Base-by-base conservation (phyloP, 2,797 vertebrate species). In the Coranthus polyacanthus region DNA sequence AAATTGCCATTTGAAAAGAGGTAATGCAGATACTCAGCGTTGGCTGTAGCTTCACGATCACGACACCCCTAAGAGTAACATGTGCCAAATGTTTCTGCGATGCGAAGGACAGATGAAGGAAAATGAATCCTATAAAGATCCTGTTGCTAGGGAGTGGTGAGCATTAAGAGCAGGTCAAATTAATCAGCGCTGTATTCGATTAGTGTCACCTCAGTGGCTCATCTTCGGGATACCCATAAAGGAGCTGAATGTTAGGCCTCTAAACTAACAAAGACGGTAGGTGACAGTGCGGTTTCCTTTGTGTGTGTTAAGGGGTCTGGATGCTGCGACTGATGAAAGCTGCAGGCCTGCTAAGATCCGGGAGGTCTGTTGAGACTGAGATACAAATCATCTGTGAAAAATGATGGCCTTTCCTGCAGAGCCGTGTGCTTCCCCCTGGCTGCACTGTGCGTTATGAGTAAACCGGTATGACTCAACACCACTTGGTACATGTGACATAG, bases 131-230 rank as follows among this genome's bases (percentile, higher is more conserved):
- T 50, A 66, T 70, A 36, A 52, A 71, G 26, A 47, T 83, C 26
- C 67, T 60, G 78, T 79, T 83, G 46, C 79, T 38, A 66, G 60
- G 75, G 75, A 80, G 74, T 53, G 67, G 61, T 39, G 21, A 65
- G 52, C 61, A 72, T 68, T 51, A 66, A 49, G 55, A 64, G 46
- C 37, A 6, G 2, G 32, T 72, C 36, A 57, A 20, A 78, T 70
- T 43, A 68, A 82, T 82, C 62, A 67, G 49, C 65, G 60, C 54
- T 1, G 16, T 49, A 36, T 22, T 58, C 18, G 58, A 46, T 46
- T 54, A 69, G 53, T 18, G 59, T 75, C 39, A 64, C 44, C n/a
- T 37, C n/a, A 39, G 50, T 59, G 57, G 68, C 26, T 76, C 49
- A 63, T 72, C 50, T 64, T 17, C 51, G 32, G 22, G 44, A 57